Base-by-base conservation (phyloP, 1,140 invertebrate species). In the Cotesia vestalis region DNA sequence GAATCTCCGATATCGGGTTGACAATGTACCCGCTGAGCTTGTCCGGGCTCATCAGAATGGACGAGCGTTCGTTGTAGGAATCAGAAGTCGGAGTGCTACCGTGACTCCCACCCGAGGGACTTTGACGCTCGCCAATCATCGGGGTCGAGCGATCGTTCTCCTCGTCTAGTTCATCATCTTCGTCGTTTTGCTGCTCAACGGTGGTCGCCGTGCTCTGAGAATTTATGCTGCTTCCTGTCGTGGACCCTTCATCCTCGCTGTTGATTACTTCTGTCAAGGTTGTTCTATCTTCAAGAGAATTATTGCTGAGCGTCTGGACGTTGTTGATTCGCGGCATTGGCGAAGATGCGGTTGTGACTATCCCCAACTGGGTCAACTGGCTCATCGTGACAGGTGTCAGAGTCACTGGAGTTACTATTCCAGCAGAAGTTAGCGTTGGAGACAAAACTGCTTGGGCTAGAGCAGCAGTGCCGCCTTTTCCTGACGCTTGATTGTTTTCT, bases 381-480 rank as follows among this genome's bases (percentile, higher is more conserved):
- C 80, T 80, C 80, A 87, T 81, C 9, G 85, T 89, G 20, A 88
- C 89, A 0, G 89, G 89, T 0, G 89, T 89, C 2, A 89, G 79
- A 0, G 89, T 88, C 66, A 91, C 79, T 63, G 91, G 89, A 0
- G 90, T 87, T 0, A 89, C 87, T 6, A 93, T 76, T 3, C 90
- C 90, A 12, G 88, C 86, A 9, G 84, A 80, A 36, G 87, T 86
- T 9, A 90, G 76, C 0, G 85, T 87, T 1, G 91, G 91, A 0
- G 91, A 90, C 0, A 93, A 81, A 1, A 93, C 91, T 0, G 92
- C 91, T 77, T 93, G 91, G 0, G 92, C 92, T 53, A 94, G 80
- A 0, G 92, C 92, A 0, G 91, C 90, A 0, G 91, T 91, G 1
- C 91, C 90, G 0, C 91, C 89, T 75, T 91, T 90, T 0, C 91